Conservation (phyloP, 2,113 vertebrate genomes). For the Anoplopoma fimbria region DNA sequence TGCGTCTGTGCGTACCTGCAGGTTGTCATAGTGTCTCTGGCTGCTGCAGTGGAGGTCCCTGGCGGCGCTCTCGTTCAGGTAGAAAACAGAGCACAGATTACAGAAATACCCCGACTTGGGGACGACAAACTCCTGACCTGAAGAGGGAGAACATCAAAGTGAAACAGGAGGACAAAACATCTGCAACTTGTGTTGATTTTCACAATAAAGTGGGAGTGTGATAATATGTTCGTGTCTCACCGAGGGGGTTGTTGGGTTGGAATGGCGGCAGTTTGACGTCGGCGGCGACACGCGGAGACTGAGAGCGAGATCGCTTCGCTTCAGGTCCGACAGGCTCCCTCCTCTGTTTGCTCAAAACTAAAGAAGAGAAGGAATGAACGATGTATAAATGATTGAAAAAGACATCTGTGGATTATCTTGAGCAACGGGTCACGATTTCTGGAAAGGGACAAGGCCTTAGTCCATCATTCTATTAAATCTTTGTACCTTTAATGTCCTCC, state of each 20-base stretch:
- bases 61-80: slow-evolving; percentile 54
- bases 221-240: slow-evolving; percentile 56
- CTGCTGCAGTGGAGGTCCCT: slow-evolving; percentile 68
- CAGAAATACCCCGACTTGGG: slow-evolving; percentile 83
- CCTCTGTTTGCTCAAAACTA: slow-evolving; percentile 55
- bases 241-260: slow-evolving; percentile 71
- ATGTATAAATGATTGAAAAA: not conserved
- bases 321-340: slow-evolving; percentile 32
- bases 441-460: too few species aligned
- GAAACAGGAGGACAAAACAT: not conserved
- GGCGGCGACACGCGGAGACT: slow-evolving; percentile 28
- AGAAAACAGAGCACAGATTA: slow-evolving; percentile 76
- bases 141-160: not conserved
- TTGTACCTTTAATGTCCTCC: slow-evolving; percentile 11
- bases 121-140: slow-evolving; percentile 83
- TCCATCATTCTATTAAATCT: not conserved
- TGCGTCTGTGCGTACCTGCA: slow-evolving; percentile 52
- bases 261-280: slow-evolving; percentile 71
- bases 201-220: not conserved
- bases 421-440: too few species aligned
- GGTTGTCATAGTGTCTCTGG: slow-evolving; percentile 65
- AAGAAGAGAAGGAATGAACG: not conserved
- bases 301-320: slow-evolving; percentile 61
- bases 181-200: not conserved
- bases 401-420: too few species aligned